phyloP scores from a whole-genome alignment of 2,888 invertebrate species.

The Germaria angustata region DNA sequence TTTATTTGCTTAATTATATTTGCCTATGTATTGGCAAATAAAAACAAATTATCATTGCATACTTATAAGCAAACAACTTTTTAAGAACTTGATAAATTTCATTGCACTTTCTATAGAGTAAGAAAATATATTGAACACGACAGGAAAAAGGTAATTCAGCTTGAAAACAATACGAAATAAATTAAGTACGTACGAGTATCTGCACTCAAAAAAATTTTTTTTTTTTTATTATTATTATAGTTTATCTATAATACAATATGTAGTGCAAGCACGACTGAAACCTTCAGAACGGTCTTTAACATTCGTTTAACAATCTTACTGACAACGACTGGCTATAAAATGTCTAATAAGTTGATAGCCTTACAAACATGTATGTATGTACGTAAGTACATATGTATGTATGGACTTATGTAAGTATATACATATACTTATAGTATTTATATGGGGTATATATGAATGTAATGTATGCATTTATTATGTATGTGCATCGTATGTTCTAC shows the following conservation, averaged over 20 bases:
- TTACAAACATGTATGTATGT: conserved; percentile 28
- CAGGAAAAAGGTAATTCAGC: conserved; percentile 30
- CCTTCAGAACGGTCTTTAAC: conserved; percentile 63
- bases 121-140: neutral
- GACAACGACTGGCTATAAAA: conserved; percentile 30
- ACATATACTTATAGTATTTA: no score
- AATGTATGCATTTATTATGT: no score
- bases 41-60: no score
- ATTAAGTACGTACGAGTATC: conserved; percentile 7
- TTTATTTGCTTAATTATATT: no score
- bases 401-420: no score
- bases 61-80: conserved; percentile 16
- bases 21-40: no score
- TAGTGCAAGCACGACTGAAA: conserved; percentile 37
- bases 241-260: neutral
- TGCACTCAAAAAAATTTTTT: neutral
- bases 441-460: no score
- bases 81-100: conserved; percentile 48
- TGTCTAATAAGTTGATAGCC: conserved; percentile 48
- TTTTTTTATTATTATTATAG: neutral
- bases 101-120: conserved; percentile 47
- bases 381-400: no score
- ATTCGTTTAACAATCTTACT: conserved; percentile 11
- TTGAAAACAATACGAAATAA: conserved; percentile 19
- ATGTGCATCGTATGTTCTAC: no score